These are phyloP conservation scores for Progne subis DNA, from an alignment of 2,113 vertebrate genomes.

Conservation along the genomic window DNA sequence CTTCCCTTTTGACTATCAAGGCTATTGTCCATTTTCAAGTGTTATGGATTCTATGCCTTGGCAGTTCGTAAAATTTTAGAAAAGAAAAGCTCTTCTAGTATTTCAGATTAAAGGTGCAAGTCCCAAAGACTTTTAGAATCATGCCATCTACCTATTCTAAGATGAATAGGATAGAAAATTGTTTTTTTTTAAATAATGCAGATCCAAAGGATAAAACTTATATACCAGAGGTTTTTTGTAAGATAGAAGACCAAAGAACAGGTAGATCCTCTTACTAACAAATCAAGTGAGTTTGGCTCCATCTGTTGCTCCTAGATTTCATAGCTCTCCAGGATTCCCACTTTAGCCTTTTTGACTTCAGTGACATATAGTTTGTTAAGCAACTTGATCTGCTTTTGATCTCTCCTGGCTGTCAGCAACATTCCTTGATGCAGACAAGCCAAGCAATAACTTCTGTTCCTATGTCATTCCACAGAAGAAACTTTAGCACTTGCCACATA, in stretches of 20 bases:
- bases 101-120: background rate
- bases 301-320: slow-evolving; percentile 49
- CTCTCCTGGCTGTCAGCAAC: slow-evolving; percentile 65
- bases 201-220: background rate
- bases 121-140: background rate
- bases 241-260: background rate
- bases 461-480: slow-evolving; percentile 52
- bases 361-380: slow-evolving; percentile 64
- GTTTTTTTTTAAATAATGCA: background rate
- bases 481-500: slow-evolving; percentile 66
- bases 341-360: slow-evolving; percentile 46
- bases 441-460: slow-evolving; percentile 56
- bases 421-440: slow-evolving; percentile 54
- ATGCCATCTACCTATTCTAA: background rate
- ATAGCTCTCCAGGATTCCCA: slow-evolving; percentile 47
- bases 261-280: slow-evolving; percentile 25
- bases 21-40: background rate
- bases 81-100: background rate
- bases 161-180: background rate
- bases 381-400: slow-evolving; percentile 77
- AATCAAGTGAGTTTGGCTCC: slow-evolving; percentile 24
- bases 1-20: background rate
- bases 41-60: background rate
- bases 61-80: background rate
- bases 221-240: background rate